Conservation (phyloP, 92 coral and sea anemone species). For the Zoanthus solanderi region DNA sequence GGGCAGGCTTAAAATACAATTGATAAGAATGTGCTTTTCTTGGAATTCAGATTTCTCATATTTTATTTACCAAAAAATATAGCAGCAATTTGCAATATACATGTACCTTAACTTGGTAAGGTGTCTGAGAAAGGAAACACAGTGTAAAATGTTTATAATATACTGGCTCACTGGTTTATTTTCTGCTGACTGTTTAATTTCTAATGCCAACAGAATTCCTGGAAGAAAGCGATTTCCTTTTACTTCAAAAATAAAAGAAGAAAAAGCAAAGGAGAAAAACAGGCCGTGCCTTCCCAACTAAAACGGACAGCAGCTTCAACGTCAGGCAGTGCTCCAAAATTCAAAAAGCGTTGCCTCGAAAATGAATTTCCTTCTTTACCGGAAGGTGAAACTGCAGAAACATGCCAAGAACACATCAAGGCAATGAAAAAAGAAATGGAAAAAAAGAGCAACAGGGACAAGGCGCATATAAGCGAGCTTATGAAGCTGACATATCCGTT, state of each 20-base stretch:
- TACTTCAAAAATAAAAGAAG: conserved; percentile 3
- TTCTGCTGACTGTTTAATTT: too few species aligned
- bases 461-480: conserved; percentile 50
- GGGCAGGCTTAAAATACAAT: conserved; percentile 1
- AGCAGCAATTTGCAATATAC: conserved; percentile 5
- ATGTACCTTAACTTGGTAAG: conserved; percentile 5
- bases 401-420: conserved; percentile 60
- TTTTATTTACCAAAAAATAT: neutral
- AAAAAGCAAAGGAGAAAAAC: conserved; percentile 5
- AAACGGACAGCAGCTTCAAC: conserved; percentile 3
- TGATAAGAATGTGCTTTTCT: conserved; percentile 9
- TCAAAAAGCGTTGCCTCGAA: conserved; percentile 9
- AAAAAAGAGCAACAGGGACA: conserved; percentile 50
- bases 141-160: too few species aligned
- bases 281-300: neutral
- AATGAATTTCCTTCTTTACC: conserved; percentile 20
- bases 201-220: too few species aligned
- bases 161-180: too few species aligned
- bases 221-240: conserved; percentile 5
- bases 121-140: too few species aligned
- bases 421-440: conserved; percentile 65
- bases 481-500: conserved; percentile 58
- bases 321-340: conserved; percentile 2
- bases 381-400: conserved; percentile 68
- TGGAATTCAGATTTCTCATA: conserved; percentile 5